Evolutionary conservation across 2,888 invertebrate species (phyloP).

Genomic region (Trichacis sp.): DNA sequence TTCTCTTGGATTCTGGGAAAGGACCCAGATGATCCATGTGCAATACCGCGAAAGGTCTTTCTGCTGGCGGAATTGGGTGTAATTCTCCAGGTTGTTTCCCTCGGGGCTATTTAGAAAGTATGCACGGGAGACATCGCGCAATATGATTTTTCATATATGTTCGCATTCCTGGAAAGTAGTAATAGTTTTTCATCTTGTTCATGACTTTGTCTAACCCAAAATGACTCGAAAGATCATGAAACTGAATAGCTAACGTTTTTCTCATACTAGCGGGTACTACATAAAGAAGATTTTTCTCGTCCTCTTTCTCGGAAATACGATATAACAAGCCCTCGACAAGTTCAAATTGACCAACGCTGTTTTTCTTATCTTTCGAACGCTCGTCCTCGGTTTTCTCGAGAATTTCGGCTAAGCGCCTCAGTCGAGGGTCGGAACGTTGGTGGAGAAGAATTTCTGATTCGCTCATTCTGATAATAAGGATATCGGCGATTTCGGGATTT

Average conservation of each 20-base stretch:
- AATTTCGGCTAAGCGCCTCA: neutral
- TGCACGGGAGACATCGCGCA: constrained; percentile 44
- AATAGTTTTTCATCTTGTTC: constrained; percentile 22
- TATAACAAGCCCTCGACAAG: neutral
- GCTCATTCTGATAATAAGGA: no score
- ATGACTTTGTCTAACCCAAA: constrained; percentile 38
- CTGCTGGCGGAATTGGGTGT: constrained; percentile 42
- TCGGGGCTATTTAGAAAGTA: constrained; percentile 33
- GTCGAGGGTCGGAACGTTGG: constrained; percentile 11
- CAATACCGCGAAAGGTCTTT: constrained; percentile 13
- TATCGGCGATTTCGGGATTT: no score
- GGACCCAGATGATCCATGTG: constrained; percentile 42
- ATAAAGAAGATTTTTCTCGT: constrained; percentile 8
- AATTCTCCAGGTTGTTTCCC: constrained; percentile 42
- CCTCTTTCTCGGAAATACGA: neutral
- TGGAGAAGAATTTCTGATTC: constrained; percentile 20
- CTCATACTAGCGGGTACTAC: constrained; percentile 16
- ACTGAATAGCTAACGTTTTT: constrained; percentile 4
- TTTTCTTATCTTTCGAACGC: neutral
- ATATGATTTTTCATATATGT: constrained; percentile 43
- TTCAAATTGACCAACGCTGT: neutral
- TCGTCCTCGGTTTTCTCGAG: neutral
- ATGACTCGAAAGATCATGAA: constrained; percentile 22
- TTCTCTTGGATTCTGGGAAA: constrained; percentile 14
- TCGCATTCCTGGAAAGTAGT: constrained; percentile 43